Base-by-base conservation (phyloP, 2,888 invertebrate genomes). In the Pyrochroa serraticornis region DNA sequence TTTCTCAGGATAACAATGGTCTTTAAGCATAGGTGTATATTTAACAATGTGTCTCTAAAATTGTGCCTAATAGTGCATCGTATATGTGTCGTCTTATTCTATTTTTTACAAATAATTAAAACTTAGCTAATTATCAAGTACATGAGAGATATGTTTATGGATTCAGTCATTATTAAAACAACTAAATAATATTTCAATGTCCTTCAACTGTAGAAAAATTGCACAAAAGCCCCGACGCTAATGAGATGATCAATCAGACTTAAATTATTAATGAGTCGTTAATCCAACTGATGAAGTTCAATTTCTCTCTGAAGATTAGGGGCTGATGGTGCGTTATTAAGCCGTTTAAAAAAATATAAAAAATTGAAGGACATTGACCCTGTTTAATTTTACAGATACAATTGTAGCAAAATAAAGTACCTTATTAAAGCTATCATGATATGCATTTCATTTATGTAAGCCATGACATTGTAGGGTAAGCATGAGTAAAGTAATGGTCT, bases 401-500 rank as follows among this genome's bases (percentile, higher is more conserved):
- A 54, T 58, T 46, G 37, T 59, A 55, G 59, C 59, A 59, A 59
- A 59, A 59, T 59, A 55, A 59, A 55, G 51, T 54, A 47, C 54
- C 12, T 54, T 63, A 66, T 75, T 77, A 77, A 77, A 78, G 77
- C 78, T 77, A 75, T 75, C 65, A 77, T 77, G 78, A 78, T 78
- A 78, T 78, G 77, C 77, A 77, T 77, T 71, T 73, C 71, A 68
- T 75, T 70, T 72, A 73, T 71, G 72, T 75, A 77, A 75, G 76
- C 75, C 69, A 71, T 73, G 74, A 75, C 74, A 73, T 72, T 69
- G 32, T 48, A 46, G 42, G n/a, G 49, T 45, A 57, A 58, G 56
- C 57, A 53, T 60, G 10, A 36, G 42, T 55, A 52, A 35, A 44
- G 38, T 52, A 59, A 63, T 60, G 62, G 60, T 63, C 57, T 67